Conservation (phyloP, 2,797 vertebrate genomes). For the Threskiornis aethiopicus region DNA sequence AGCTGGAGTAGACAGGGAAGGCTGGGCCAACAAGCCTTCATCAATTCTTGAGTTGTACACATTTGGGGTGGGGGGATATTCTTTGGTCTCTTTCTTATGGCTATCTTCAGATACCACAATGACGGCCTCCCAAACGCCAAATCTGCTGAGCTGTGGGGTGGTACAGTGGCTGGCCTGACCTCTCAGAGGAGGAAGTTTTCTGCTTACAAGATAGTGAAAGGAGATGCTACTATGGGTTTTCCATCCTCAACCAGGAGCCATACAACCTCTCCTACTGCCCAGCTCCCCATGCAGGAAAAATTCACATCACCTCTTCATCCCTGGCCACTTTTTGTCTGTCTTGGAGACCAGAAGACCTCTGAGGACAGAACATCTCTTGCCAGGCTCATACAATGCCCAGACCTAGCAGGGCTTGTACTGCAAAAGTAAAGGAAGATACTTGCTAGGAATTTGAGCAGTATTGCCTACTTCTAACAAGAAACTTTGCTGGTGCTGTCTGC, state of each 20-base stretch:
- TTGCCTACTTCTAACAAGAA: background rate
- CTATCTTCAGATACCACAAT: background rate
- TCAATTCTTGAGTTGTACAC: background rate
- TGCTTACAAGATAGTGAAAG: background rate
- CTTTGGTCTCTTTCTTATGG: background rate
- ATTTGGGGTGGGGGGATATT: background rate
- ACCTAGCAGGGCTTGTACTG: background rate
- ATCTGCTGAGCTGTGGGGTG: background rate
- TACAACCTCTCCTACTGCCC: background rate
- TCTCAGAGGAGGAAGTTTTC: background rate
- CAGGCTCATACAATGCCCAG: background rate
- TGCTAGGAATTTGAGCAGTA: background rate
- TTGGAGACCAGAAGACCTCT: background rate
- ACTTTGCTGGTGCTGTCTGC: background rate
- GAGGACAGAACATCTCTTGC: background rate
- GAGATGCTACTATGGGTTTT: background rate
- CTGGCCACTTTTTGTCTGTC: background rate
- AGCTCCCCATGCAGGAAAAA: background rate
- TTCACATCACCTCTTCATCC: background rate
- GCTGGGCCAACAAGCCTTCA: background rate
- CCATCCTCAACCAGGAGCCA: background rate
- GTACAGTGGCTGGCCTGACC: background rate
- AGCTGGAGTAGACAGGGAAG: background rate
- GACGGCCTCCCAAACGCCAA: accelerated
- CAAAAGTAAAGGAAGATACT: background rate